Conservation (phyloP, 2,888 invertebrate species). For the Fabriciana adippe region DNA sequence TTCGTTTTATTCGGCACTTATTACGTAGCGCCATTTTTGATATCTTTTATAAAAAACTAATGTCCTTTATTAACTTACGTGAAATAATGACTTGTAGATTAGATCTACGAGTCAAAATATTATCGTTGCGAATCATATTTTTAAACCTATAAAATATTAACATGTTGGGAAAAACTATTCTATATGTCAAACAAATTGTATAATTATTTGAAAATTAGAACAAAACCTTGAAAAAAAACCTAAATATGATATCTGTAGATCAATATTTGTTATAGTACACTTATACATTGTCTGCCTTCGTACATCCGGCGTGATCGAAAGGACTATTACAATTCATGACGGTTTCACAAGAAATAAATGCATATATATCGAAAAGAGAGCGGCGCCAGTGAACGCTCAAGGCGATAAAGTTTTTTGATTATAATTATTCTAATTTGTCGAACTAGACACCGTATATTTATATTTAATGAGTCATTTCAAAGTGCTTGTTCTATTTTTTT, state of each 20-base stretch:
- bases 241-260: constrained; percentile 29
- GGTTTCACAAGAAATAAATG: constrained; percentile 7
- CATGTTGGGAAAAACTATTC: too few species aligned
- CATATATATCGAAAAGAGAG: constrained; percentile 11
- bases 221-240: too few species aligned
- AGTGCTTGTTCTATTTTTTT: constrained; percentile 6
- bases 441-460: constrained; percentile 7
- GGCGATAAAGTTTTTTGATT: constrained; percentile 1
- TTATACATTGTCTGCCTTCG: constrained; percentile 24
- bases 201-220: too few species aligned
- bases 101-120: too few species aligned
- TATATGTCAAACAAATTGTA: too few species aligned
- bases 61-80: too few species aligned
- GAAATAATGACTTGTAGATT: too few species aligned
- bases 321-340: constrained; percentile 7
- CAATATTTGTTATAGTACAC: constrained; percentile 2
- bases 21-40: too few species aligned
- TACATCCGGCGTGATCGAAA: constrained; percentile 22
- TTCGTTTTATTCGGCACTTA: too few species aligned
- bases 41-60: too few species aligned
- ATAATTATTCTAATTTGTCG: constrained; percentile 13
- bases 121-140: too few species aligned
- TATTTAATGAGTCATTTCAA: constrained; percentile 7
- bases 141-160: too few species aligned
- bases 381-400: constrained; percentile 19